A percentile compares a stretch with the other conserved stretches of the same genome.
phyloP scores from a whole-genome alignment of 30 jellyfish, hydroid and myxozoan species.

The Turritopsis rubra region DNA sequence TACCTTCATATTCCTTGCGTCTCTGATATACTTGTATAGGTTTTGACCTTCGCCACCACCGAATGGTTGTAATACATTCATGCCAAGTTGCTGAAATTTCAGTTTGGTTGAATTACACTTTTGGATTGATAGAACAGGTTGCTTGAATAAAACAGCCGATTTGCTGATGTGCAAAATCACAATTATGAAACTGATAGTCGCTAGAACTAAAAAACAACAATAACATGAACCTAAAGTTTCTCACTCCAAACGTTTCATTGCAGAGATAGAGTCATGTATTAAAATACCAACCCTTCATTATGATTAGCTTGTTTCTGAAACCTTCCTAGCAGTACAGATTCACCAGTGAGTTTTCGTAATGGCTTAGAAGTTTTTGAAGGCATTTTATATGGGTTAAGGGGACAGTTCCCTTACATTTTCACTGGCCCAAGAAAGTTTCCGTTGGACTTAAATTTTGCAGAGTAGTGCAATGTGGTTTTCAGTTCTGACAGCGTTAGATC shows the following conservation, averaged over 20 bases:
- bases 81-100: neutral
- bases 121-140: neutral
- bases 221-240: neutral
- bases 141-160: neutral
- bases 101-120: neutral
- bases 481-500: neutral
- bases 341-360: neutral
- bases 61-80: neutral
- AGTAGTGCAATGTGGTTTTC: neutral
- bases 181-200: neutral
- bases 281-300: neutral
- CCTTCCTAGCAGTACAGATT: neutral
- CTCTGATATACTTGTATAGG: too few species aligned
- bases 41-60: too few species aligned
- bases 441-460: neutral
- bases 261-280: neutral
- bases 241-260: neutral
- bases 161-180: neutral
- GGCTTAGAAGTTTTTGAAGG: neutral
- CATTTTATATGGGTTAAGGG: neutral
- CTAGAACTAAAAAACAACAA: too few species aligned
- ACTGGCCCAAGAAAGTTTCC: neutral
- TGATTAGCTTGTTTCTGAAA: neutral
- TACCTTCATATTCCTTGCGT: neutral
- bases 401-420: neutral